phyloP scores from a whole-genome alignment of 2,797 vertebrate genomes.

The Anniella stebbinsi region DNA sequence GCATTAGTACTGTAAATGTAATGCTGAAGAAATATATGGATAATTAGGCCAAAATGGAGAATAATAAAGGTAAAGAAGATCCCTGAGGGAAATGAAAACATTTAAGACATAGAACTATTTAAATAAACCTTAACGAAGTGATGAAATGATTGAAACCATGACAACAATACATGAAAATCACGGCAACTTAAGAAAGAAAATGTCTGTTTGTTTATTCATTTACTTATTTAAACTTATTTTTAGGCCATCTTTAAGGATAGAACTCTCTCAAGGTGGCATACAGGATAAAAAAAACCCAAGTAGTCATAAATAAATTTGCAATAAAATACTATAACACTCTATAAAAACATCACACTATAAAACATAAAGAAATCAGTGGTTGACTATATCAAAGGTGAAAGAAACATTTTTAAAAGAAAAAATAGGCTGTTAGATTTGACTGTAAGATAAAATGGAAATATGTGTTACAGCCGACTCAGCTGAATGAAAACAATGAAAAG shows the following conservation, averaged over 20 bases:
- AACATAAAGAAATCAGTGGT: too few relatives aligned
- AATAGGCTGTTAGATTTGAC: background rate
- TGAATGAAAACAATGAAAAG: background rate
- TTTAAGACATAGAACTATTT: background rate
- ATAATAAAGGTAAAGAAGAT: background rate
- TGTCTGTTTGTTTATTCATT: too few relatives aligned
- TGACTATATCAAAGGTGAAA: background rate
- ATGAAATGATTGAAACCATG: background rate
- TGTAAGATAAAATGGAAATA: background rate
- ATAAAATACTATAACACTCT: too few relatives aligned
- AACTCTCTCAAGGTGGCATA: too few relatives aligned
- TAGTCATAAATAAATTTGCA: too few relatives aligned
- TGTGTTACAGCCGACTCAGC: background rate
- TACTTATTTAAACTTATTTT: too few relatives aligned
- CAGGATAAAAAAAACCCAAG: too few relatives aligned
- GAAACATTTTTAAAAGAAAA: too few relatives aligned
- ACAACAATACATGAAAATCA: background rate
- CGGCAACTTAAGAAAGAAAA: background rate
- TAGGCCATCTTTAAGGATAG: background rate
- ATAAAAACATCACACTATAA: too few relatives aligned
- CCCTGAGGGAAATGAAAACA: background rate
- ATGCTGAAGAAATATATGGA: background rate
- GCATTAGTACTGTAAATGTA: background rate
- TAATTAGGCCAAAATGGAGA: background rate
- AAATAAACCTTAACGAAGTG: background rate